Conservation (phyloP, 2,888 invertebrate species). For the Folsomia candida region DNA sequence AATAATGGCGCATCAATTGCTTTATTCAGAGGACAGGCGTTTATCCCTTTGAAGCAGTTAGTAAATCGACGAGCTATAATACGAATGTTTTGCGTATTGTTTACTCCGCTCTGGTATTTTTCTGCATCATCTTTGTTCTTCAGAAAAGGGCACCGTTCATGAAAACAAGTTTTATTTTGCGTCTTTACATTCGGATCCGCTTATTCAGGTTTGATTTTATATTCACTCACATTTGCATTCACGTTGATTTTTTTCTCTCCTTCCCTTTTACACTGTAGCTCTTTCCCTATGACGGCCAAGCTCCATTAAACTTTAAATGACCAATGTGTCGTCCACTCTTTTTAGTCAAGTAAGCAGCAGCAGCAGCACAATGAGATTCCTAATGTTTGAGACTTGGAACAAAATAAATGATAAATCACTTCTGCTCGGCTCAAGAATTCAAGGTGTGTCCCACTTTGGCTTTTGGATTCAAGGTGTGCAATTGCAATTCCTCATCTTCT, state of each 20-base stretch:
- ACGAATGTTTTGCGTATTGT: not conserved
- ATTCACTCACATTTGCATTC: not conserved
- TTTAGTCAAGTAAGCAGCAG: not conserved
- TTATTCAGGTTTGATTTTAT: not conserved
- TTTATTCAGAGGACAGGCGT: not conserved
- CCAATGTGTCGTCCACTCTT: not conserved
- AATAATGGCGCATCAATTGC: not conserved
- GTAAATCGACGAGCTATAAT: not conserved
- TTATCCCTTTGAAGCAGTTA: not conserved
- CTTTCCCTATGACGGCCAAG: too few relatives aligned
- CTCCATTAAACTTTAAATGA: not conserved
- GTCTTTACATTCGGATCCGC: not conserved
- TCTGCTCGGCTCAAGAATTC: constrained; percentile 12
- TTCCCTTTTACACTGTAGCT: too few relatives aligned
- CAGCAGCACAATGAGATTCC: not conserved
- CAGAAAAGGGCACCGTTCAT: not conserved
- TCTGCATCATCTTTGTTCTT: too few relatives aligned
- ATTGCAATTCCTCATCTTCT: constrained; percentile 1
- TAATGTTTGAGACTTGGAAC: not conserved
- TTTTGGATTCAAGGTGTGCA: not conserved
- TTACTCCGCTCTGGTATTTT: not conserved
- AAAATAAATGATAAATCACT: constrained; percentile 13
- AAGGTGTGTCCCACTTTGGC: constrained; percentile 11
- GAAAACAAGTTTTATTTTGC: not conserved
- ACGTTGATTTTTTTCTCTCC: not conserved